Evolutionary conservation across 2,797 vertebrate species (phyloP), one percentile per base, ranked within the genome.

Genomic region (Coranthus polyacanthus): DNA sequence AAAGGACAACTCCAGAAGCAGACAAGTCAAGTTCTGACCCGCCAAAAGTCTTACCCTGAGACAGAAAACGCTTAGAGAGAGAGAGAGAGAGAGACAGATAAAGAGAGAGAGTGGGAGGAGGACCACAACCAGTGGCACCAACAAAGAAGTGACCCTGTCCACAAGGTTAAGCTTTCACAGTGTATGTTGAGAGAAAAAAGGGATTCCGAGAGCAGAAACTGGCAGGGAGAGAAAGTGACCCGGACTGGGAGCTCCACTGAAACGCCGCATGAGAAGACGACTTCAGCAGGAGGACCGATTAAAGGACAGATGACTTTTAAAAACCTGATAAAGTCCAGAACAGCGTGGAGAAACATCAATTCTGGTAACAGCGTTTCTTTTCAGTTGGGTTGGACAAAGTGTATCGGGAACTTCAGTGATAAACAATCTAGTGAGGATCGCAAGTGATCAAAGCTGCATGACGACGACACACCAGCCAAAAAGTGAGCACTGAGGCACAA

Each of bases 41-140:
- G 36, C 36, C 21, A 29, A 42, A 62, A 42, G 50, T 71, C 34
- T 5, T 55, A 67, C 16, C 2, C 15, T 55, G 15, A 63, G 41
- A 64, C 2, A 62, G 17, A 61, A 13, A 9, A 10, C n/a, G 22
- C 20, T n/a, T 46, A 29, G 45, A 3, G 26, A 68, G 16, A 22
- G 15, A 45, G 11, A 34, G 12, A 20, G 24, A 22, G 58, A 5
- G 56, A 18, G 49, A 18, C 11, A 15, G 53, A 26, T 63, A 37
- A 49, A 45, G 24, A 38, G 20, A 47, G 24, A 53, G 53, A 60
- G 68, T 21, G 53, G 68, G 74, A 73, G 68, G 66, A 69, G 61
- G 68, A 56, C 55, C 68, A 53, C 4, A n/a, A 70, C 36, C 13
- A 78, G 64, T 22, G 52, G 63, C 70, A 67, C 24, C 24, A 57